A percentile compares a stretch with the other conserved stretches of the same genome.
phyloP scores from a whole-genome alignment of 2,113 vertebrate genomes.

The Malurus cyaneus region DNA sequence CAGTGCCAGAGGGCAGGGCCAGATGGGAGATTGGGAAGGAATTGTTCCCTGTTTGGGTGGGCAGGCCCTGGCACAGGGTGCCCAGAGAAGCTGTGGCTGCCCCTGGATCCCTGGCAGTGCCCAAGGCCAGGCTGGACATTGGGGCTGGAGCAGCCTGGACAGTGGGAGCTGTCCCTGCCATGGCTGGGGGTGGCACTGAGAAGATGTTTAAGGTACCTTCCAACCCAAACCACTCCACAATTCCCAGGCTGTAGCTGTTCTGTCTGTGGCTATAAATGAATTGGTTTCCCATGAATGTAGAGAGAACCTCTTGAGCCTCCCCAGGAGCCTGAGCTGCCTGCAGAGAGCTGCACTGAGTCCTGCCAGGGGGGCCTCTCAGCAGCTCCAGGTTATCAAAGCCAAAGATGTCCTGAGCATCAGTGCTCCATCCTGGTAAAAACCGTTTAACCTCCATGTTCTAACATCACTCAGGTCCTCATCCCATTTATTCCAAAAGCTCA shows the following conservation, averaged over 20 bases:
- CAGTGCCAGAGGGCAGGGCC: not conserved
- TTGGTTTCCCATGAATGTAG: not conserved
- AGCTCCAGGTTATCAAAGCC: not conserved
- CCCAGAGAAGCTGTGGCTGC: not conserved
- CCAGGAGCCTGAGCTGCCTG: not conserved
- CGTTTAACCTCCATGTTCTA: not conserved
- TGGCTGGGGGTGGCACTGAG: accelerated
- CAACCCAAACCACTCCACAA: not conserved
- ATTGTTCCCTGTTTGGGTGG: not conserved
- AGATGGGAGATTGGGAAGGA: not conserved
- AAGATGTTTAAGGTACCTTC: accelerated
- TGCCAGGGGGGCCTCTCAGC: not conserved
- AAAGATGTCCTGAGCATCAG: not conserved
- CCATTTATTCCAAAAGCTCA: not conserved
- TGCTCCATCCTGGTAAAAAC: not conserved
- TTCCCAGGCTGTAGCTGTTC: not conserved
- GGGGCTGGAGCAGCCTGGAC: not conserved
- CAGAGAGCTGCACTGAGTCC: not conserved
- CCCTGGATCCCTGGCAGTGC: not conserved
- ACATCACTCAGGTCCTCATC: not conserved
- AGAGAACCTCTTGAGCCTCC: not conserved
- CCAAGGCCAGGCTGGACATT: not conserved
- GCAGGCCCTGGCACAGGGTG: not conserved
- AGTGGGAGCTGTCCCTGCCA: not conserved
- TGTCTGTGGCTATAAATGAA: not conserved